These are phyloP conservation scores for Hymenochirus boettgeri DNA, from an alignment of 2,113 vertebrate species.

Conservation along the genomic window DNA sequence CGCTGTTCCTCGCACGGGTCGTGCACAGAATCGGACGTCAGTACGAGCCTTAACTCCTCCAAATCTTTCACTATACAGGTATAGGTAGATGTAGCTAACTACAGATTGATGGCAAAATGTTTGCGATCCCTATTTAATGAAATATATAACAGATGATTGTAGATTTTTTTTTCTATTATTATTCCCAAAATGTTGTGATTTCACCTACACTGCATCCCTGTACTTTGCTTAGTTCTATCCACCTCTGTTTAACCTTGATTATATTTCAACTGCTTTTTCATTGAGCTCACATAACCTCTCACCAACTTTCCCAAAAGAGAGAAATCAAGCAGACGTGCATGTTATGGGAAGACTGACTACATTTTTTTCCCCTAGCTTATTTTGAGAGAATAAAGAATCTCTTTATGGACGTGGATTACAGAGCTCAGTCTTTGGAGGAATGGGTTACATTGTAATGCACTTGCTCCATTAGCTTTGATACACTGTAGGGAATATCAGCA, in stretches of 20 bases:
- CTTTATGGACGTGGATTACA: constrained; percentile 34
- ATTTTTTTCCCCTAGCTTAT: constrained; percentile 29
- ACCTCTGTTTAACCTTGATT: constrained; percentile 29
- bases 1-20: too few relatives aligned
- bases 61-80: too few relatives aligned
- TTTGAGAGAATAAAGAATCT: constrained; percentile 19
- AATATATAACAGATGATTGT: too few relatives aligned
- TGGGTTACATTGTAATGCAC: constrained; percentile 22
- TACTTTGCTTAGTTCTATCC: not conserved
- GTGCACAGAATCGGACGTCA: too few relatives aligned
- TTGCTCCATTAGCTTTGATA: constrained; percentile 39
- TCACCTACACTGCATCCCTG: constrained; percentile 2
- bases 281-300: not conserved
- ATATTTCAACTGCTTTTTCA: too few relatives aligned
- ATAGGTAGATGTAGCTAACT: too few relatives aligned
- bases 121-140: too few relatives aligned
- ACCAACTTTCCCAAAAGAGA: constrained; percentile 2
- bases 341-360: not conserved
- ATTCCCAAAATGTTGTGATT: not conserved
- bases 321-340: too few relatives aligned
- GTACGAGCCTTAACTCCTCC: too few relatives aligned
- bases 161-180: too few relatives aligned
- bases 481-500: constrained; percentile 38
- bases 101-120: too few relatives aligned
- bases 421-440: constrained; percentile 32